A percentile compares a stretch with the other conserved stretches of the same genome.
Evolutionary conservation across 2,113 vertebrate species (phyloP).

Genomic region (Pomatorhinus ruficollis): DNA sequence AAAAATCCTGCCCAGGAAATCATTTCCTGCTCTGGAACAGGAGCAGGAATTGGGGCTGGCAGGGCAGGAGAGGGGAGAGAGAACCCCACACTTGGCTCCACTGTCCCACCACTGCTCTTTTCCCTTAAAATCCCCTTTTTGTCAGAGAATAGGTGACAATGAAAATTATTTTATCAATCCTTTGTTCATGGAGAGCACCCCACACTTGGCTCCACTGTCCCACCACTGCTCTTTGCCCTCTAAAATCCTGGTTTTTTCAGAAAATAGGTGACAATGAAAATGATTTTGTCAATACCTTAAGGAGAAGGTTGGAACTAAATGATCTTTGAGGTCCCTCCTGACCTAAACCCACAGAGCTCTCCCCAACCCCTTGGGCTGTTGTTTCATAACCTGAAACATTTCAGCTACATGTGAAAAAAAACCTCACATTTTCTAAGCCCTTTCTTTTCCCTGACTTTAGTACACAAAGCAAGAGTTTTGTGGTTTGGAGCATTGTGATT

Average conservation of each 20-base stretch:
- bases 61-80: too few species aligned
- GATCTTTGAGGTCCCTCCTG: background rate
- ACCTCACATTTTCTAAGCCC: background rate
- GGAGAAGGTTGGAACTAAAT: background rate
- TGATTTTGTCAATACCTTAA: background rate
- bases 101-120: background rate
- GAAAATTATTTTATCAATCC: background rate
- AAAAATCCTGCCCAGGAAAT: background rate
- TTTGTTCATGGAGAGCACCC: background rate
- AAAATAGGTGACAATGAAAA: background rate
- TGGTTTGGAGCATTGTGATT: slow-evolving; percentile 1
- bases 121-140: background rate
- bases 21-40: background rate
- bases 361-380: background rate
- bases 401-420: background rate
- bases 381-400: background rate
- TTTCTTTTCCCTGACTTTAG: background rate
- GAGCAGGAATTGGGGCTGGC: background rate
- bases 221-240: background rate
- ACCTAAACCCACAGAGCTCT: background rate
- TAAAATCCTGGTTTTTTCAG: background rate
- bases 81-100: background rate
- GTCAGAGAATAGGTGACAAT: background rate
- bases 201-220: background rate
- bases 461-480: background rate